phyloP scores from a whole-genome alignment of 1,140 invertebrate species.

The Ostrea edulis region DNA sequence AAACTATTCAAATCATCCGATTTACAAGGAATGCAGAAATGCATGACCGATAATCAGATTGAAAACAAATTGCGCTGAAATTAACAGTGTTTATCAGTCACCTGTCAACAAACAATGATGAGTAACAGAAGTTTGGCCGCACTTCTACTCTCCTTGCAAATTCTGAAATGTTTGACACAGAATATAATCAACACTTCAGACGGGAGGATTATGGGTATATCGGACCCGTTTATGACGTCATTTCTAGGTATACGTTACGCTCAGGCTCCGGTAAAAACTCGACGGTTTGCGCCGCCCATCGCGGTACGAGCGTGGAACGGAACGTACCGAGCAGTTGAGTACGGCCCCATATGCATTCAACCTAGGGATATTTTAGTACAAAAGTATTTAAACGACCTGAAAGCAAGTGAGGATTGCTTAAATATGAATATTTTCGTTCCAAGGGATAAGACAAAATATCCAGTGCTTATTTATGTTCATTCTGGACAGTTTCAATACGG shows the following conservation, averaged over 20 bases:
- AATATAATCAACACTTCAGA: not conserved
- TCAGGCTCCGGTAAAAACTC: conserved; percentile 91
- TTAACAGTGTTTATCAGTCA: not conserved
- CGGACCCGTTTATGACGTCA: not conserved
- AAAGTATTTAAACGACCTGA: conserved; percentile 94
- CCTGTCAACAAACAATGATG: not conserved
- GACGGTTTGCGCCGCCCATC: conserved; percentile 92
- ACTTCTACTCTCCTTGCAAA: not conserved
- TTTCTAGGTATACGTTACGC: conserved; percentile 88
- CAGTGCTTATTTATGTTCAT: conserved; percentile 98
- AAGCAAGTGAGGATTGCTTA: conserved; percentile 95
- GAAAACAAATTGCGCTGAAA: not conserved
- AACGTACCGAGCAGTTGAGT: conserved; percentile 85
- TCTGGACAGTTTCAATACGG: conserved; percentile 98
- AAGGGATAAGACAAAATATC: conserved; percentile 79
- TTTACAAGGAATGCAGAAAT: not conserved
- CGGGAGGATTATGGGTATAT: not conserved
- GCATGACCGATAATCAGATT: conserved; percentile 4
- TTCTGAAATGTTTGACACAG: not conserved
- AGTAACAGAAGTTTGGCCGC: not conserved
- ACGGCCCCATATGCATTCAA: conserved; percentile 94
- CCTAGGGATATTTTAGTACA: conserved; percentile 94
- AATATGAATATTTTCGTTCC: conserved; percentile 94
- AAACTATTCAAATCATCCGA: not conserved
- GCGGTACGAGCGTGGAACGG: conserved; percentile 90